Percentiles rank a stretch among this genome's conserved stretches.
Evolutionary conservation across 2,888 invertebrate genomes (phyloP).

Genomic region (Conomelus anceps): DNA sequence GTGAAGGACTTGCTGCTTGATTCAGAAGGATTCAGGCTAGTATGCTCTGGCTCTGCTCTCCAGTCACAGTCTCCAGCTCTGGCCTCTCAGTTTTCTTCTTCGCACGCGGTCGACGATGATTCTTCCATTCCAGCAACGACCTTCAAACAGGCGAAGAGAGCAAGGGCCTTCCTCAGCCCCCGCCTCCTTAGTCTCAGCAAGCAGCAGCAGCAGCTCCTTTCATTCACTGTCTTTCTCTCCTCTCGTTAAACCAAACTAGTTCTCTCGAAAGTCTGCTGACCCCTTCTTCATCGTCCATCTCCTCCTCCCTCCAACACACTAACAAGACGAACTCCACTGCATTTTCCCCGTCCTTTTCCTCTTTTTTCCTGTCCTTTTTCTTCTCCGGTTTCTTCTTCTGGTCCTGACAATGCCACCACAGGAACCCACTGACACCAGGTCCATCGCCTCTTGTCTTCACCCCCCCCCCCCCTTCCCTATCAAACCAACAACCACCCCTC

Average conservation of each 20-base stretch:
- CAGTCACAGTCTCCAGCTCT: neutral
- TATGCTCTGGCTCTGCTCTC: no score
- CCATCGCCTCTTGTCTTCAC: neutral
- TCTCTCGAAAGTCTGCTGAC: slow-evolving; percentile 14
- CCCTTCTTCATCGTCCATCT: neutral
- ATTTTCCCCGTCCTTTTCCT: neutral
- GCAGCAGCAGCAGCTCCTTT: neutral
- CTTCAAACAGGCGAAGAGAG: neutral
- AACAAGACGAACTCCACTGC: slow-evolving; percentile 9
- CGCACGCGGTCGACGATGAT: neutral
- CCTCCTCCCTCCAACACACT: neutral
- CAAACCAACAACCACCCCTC: no score
- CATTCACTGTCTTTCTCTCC: slow-evolving; percentile 21
- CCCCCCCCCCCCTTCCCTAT: neutral
- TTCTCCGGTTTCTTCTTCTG: neutral
- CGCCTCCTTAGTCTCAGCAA: neutral
- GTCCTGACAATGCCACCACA: neutral
- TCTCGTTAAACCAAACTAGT: slow-evolving; percentile 25
- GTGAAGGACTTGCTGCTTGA: neutral
- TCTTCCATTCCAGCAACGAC: neutral
- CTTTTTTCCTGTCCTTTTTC: neutral
- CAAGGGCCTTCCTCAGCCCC: neutral
- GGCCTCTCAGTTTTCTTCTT: neutral
- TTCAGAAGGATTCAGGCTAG: neutral
- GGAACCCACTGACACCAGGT: neutral